Conservation (phyloP, 2,797 vertebrate genomes). For the Erpetoichthys calabaricus region DNA sequence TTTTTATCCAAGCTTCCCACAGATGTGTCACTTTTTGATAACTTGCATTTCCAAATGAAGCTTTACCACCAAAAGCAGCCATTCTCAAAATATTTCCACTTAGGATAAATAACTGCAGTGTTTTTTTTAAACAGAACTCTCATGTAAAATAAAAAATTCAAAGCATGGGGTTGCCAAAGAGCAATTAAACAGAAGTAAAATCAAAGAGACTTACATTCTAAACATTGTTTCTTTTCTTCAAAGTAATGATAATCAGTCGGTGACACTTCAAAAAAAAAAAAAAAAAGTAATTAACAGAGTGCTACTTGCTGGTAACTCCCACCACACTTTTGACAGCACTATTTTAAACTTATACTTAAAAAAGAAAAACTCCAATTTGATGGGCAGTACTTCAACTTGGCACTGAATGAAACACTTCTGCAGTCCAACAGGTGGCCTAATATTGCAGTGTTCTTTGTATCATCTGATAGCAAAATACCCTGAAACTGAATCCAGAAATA, state of each 20-base stretch:
- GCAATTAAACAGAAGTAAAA: not conserved
- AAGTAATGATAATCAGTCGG: conserved; percentile 55
- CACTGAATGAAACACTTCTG: conserved; percentile 27
- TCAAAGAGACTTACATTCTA: conserved; percentile 57
- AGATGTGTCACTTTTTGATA: too few species aligned
- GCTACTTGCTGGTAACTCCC: conserved; percentile 16
- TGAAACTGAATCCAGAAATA: conserved; percentile 27
- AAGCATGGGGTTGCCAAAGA: too few species aligned
- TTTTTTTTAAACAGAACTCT: too few species aligned
- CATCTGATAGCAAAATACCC: conserved; percentile 29
- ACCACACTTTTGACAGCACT: not conserved
- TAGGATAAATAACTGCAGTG: too few species aligned
- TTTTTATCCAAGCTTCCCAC: too few species aligned
- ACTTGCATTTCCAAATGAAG: too few species aligned
- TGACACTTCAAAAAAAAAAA: conserved; percentile 32
- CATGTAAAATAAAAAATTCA: too few species aligned
- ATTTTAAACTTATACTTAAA: too few species aligned
- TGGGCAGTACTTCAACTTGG: conserved; percentile 21
- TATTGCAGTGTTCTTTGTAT: conserved; percentile 22
- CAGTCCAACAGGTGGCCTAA: conserved; percentile 25
- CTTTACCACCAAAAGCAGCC: too few species aligned
- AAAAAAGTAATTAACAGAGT: conserved; percentile 10
- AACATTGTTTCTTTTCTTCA: conserved; percentile 65
- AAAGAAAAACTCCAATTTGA: too few species aligned
- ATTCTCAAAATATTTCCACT: too few species aligned